Conservation (phyloP, 2,113 vertebrate genomes). For the Pachycephala philippinensis region DNA sequence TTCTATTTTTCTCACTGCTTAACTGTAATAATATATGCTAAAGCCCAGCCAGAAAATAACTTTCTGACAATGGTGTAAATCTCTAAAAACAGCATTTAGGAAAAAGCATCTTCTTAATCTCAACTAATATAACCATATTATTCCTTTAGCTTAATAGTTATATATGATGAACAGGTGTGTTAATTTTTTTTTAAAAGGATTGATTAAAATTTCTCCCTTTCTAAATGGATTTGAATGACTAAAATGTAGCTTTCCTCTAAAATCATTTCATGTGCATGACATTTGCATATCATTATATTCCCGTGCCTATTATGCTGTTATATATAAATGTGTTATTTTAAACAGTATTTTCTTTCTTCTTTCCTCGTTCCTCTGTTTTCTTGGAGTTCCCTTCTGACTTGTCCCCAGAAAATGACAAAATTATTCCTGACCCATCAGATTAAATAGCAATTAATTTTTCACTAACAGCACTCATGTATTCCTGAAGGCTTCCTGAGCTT, state of each 20-base stretch:
- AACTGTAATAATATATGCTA: background rate
- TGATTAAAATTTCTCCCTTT: background rate
- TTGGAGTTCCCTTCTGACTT: background rate
- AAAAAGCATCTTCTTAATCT: background rate
- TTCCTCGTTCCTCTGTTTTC: background rate
- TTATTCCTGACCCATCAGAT: background rate
- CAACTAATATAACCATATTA: background rate
- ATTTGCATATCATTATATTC: background rate
- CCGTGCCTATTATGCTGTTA: background rate
- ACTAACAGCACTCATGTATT: background rate
- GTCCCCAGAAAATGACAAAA: background rate
- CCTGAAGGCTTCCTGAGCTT: background rate
- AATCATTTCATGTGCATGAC: background rate
- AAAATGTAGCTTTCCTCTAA: background rate
- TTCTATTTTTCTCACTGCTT: background rate
- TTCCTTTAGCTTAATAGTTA: background rate
- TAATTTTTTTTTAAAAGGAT: background rate
- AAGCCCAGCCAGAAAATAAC: background rate
- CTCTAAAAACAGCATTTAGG: background rate
- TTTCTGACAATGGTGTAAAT: background rate
- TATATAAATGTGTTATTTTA: background rate
- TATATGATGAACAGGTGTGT: rapidly evolving
- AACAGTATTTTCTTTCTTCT: background rate
- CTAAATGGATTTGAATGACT: background rate
- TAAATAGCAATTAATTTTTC: background rate